phyloP scores from a whole-genome alignment of 2,888 invertebrate species.

The Trissolcus brochymenae region DNA sequence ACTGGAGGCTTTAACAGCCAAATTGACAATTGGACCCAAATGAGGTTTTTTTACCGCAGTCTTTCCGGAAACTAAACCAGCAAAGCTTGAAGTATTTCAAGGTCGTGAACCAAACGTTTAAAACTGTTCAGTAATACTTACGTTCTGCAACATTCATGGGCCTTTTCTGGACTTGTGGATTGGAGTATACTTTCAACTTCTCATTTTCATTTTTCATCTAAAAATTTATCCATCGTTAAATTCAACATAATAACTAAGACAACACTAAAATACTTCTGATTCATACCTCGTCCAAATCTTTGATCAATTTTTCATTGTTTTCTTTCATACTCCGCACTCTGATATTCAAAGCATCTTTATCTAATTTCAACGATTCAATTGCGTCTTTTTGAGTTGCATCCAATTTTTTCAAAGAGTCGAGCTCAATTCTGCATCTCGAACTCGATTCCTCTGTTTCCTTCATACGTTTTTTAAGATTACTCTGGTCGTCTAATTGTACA shows the following conservation, averaged over 20 bases:
- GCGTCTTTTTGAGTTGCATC: slow-evolving; percentile 66
- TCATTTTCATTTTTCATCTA: slow-evolving; percentile 66
- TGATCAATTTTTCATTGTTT: slow-evolving; percentile 67
- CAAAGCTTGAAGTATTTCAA: slow-evolving; percentile 64
- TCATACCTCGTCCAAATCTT: slow-evolving; percentile 66
- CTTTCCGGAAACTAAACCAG: slow-evolving; percentile 65
- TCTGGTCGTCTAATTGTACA: slow-evolving; percentile 67
- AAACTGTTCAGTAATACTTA: slow-evolving; percentile 30
- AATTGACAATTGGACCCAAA: slow-evolving; percentile 65
- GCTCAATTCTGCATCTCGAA: slow-evolving; percentile 67
- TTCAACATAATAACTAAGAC: neutral
- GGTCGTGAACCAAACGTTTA: neutral
- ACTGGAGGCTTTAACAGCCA: slow-evolving; percentile 67
- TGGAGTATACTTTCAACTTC: slow-evolving; percentile 60
- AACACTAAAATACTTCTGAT: neutral
- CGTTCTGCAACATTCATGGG: slow-evolving; percentile 40
- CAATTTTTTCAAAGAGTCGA: slow-evolving; percentile 68
- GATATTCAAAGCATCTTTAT: slow-evolving; percentile 64
- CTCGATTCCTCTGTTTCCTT: slow-evolving; percentile 67
- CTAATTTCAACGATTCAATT: slow-evolving; percentile 67
- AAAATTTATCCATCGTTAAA: slow-evolving; percentile 20
- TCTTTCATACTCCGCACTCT: slow-evolving; percentile 63
- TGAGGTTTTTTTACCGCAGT: slow-evolving; percentile 62
- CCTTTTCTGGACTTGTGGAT: slow-evolving; percentile 54
- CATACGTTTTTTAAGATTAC: slow-evolving; percentile 63